Percentiles rank a stretch among this genome's conserved stretches.
Evolutionary conservation across 2,113 vertebrate genomes (phyloP).

Genomic region (Nicator chloris): DNA sequence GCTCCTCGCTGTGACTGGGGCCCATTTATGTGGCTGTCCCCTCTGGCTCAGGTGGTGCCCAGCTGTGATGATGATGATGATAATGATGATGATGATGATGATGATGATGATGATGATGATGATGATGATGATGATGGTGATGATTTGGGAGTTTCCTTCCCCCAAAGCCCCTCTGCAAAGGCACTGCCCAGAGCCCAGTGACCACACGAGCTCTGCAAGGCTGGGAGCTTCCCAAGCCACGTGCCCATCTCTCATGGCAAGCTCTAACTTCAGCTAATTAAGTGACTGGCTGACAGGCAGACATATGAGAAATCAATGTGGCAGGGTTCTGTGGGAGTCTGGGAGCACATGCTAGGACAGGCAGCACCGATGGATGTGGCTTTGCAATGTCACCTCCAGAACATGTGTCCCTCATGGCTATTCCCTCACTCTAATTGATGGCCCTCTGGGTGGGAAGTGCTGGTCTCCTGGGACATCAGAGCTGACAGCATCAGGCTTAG

Average conservation of each 20-base stretch:
- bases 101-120: background rate
- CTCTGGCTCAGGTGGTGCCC: background rate
- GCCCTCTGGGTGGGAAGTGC: background rate
- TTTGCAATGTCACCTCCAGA: constrained; percentile 49
- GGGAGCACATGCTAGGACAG: accelerated
- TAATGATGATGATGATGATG: background rate
- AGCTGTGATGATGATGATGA: background rate
- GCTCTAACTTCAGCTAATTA: background rate
- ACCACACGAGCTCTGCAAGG: accelerated
- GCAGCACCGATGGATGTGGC: background rate
- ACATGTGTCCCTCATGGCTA: background rate
- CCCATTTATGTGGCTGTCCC: background rate
- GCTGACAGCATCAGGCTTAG: background rate
- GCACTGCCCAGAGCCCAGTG: background rate
- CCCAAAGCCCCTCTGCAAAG: background rate
- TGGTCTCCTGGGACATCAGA: background rate
- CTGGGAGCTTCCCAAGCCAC: background rate
- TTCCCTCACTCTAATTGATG: background rate
- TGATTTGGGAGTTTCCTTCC: background rate
- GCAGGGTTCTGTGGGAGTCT: background rate
- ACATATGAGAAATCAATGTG: background rate
- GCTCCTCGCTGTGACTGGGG: background rate
- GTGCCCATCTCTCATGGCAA: background rate
- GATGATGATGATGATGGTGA: too few species aligned
- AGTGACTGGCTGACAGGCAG: background rate